Base-by-base conservation (phyloP, 1,140 invertebrate genomes). In the Ceratoteleas bidentatus region DNA sequence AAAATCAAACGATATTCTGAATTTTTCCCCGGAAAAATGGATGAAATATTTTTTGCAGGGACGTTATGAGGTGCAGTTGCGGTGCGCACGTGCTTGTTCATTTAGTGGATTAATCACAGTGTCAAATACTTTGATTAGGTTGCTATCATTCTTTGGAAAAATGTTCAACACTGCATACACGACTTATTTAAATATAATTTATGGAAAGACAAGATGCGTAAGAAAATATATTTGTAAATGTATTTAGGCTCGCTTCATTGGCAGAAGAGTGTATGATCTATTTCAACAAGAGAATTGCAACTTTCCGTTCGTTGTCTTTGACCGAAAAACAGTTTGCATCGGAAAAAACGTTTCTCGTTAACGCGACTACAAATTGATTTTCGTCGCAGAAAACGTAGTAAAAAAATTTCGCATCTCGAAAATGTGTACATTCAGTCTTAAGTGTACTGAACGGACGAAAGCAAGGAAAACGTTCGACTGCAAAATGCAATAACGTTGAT, bases 161-260 rank as follows among this genome's bases (percentile, higher is more conserved):
- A 77, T 47, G 53, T 77, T 77, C 36, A 72, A 81, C 72, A 72
- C 68, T 76, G 54, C 54, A 68, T 58, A 76, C 56, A 62, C 36
- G 72, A 77, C 61, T 73, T 77, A 77, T 72, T 73, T 77, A 73
- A 76, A 62, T 73, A 76, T 64, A 77, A 61, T 82, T 72, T 77
- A 64, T 58, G 72, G 72, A 77, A 77, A 82, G 80, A 82, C 73
- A 73, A 82, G 68, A 82, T 77, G 73, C 36, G 69, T 82, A 82
- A 72, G 73, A 82, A 82, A 82, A 82, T 82, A 82, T 82, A 82
- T 82, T 73, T 82, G 73, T 82, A 53, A 81, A 66, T 76, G 73
- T 81, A 76, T 76, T 76, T 81, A 81, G 79, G 79, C 72, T 76
- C 16, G 68, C 53, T 69, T 69, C 49, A 81, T 72, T 81, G 56